Conservation (phyloP, 23 tunicate genomes). For the Diplosoma virens region DNA sequence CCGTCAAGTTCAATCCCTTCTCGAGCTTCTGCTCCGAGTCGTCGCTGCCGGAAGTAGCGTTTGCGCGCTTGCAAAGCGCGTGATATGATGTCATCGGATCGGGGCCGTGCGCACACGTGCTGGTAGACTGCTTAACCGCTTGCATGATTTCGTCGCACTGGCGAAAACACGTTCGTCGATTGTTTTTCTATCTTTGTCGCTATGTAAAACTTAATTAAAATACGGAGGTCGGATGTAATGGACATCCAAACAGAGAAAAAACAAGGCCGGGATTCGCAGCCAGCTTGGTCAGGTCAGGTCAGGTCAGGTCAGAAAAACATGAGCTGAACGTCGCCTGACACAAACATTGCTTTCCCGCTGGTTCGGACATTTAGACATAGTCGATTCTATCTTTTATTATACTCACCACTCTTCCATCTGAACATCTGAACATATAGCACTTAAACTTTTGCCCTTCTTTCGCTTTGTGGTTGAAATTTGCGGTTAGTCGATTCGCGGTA, state of each 20-base stretch:
- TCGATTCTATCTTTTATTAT: no score
- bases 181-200: not conserved
- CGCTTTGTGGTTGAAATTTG: not conserved
- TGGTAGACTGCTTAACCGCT: constrained; percentile 70
- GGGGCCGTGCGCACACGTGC: constrained; percentile 44
- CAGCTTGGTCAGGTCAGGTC: no score
- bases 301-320: no score
- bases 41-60: not conserved
- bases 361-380: no score
- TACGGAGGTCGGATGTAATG: no score
- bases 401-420: constrained; percentile 53
- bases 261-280: no score
- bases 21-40: not conserved
- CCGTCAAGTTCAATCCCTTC: constrained; percentile 1
- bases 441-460: constrained; percentile 44
- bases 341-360: no score
- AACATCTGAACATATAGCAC: constrained; percentile 63
- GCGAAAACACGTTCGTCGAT: not conserved
- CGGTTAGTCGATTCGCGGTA: not conserved
- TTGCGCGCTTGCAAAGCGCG: constrained; percentile 48
- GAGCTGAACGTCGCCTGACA: no score
- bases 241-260: no score
- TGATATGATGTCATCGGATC: constrained; percentile 63
- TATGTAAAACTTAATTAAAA: no score
- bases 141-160: constrained; percentile 80